phyloP scores from a whole-genome alignment of 2,113 vertebrate genomes.

The Chionis minor region DNA sequence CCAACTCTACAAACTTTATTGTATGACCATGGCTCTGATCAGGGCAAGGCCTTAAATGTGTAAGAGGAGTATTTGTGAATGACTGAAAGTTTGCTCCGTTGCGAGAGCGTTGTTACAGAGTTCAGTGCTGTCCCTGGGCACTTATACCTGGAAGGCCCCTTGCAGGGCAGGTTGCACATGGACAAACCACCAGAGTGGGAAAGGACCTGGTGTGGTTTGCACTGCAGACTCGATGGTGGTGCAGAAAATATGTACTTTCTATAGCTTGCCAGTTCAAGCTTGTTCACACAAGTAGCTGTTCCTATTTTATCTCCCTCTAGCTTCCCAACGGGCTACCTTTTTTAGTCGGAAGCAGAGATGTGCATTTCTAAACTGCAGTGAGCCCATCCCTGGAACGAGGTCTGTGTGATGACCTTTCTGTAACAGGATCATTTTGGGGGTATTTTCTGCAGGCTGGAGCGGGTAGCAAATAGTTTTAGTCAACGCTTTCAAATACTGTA shows the following conservation, averaged over 20 bases:
- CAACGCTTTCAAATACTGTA: constrained; percentile 18
- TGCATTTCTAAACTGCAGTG: not conserved
- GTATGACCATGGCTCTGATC: not conserved
- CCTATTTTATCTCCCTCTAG: not conserved
- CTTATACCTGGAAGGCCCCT: not conserved
- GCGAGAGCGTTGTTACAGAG: not conserved
- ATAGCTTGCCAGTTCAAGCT: not conserved
- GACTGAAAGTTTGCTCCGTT: not conserved
- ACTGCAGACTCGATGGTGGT: not conserved
- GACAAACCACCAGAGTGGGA: too few relatives aligned
- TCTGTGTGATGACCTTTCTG: not conserved
- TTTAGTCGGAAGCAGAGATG: not conserved
- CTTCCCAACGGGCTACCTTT: not conserved
- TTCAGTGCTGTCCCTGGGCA: not conserved
- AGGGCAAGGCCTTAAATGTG: not conserved
- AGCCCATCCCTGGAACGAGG: not conserved
- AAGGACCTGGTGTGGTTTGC: not conserved
- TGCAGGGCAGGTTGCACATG: not conserved
- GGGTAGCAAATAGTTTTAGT: constrained; percentile 29
- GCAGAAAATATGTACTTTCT: not conserved
- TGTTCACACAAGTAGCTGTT: not conserved
- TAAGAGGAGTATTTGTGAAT: not conserved
- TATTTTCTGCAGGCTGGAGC: constrained; percentile 33
- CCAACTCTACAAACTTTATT: not conserved
- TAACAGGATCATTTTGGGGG: not conserved